A percentile compares a stretch with the other conserved stretches of the same genome.
These are phyloP conservation scores for Petrolisthes manimaculis DNA, from an alignment of 2,888 invertebrate species.

Conservation along the genomic window DNA sequence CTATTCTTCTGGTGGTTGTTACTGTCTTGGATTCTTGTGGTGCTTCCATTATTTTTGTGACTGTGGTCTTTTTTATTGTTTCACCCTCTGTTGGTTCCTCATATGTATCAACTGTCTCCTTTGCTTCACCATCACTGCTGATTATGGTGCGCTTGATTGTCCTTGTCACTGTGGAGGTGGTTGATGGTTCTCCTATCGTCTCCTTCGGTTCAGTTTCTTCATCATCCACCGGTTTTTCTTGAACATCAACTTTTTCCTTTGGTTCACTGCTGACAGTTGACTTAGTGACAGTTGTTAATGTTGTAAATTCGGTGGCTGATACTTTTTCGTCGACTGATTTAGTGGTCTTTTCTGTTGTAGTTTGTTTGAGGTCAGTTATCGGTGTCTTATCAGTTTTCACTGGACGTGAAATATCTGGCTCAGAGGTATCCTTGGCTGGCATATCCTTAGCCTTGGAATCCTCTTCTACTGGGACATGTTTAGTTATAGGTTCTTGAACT, in stretches of 20 bases:
- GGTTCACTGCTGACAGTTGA: neutral
- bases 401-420: neutral
- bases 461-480: neutral
- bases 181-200: constrained; percentile 18
- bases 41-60: constrained; percentile 17
- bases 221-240: constrained; percentile 14
- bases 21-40: constrained; percentile 1
- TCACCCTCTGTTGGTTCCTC: constrained; percentile 9
- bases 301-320: neutral
- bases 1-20: constrained; percentile 22
- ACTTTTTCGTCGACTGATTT: constrained; percentile 7
- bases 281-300: neutral
- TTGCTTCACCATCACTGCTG: constrained; percentile 9
- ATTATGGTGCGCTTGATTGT: neutral
- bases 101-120: constrained; percentile 27
- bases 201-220: constrained; percentile 26
- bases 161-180: neutral
- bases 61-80: neutral
- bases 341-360: constrained; percentile 12
- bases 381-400: neutral
- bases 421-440: neutral
- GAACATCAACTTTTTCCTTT: constrained; percentile 21
- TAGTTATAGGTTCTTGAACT: neutral
- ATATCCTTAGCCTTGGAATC: neutral
- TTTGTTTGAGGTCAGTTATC: neutral